A percentile compares a stretch with the other conserved stretches of the same genome.
Evolutionary conservation across 2,888 invertebrate genomes (phyloP).

Genomic region (Melikaiella ostensackeni): DNA sequence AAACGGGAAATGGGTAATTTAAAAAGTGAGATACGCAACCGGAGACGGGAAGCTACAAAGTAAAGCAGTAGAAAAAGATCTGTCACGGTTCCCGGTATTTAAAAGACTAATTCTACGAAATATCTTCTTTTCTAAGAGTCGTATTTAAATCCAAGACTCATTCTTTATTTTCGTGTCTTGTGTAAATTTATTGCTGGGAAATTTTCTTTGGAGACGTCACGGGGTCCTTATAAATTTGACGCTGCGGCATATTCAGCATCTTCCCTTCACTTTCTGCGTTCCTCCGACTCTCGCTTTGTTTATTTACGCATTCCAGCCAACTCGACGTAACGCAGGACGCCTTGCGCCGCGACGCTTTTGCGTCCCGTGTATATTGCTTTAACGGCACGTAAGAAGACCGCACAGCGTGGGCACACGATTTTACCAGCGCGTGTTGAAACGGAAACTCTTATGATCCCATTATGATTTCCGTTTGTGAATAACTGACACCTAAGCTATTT

Average conservation of each 20-base stretch:
- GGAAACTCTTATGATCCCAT: slow-evolving; percentile 27
- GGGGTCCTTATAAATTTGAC: slow-evolving; percentile 47
- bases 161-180: slow-evolving; percentile 18
- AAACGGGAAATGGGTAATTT: slow-evolving; percentile 38
- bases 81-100: slow-evolving; percentile 14
- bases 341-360: slow-evolving; percentile 73
- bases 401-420: slow-evolving; percentile 62
- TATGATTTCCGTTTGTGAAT: slow-evolving; percentile 43
- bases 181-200: slow-evolving; percentile 29
- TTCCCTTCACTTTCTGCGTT: slow-evolving; percentile 58
- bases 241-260: slow-evolving; percentile 53
- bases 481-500: slow-evolving; percentile 34
- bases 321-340: slow-evolving; percentile 74
- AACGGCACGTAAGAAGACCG: slow-evolving; percentile 65
- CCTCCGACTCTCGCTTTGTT: slow-evolving; percentile 63
- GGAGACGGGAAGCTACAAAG: slow-evolving; percentile 25
- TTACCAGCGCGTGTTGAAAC: slow-evolving; percentile 48
- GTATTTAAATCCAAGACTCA: slow-evolving; percentile 8
- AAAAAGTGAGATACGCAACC: slow-evolving; percentile 23
- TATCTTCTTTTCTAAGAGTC: slow-evolving; percentile 23
- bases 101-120: background rate
- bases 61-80: slow-evolving; percentile 16
- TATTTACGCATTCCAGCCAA: slow-evolving; percentile 74
- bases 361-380: slow-evolving; percentile 75
- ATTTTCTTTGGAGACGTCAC: slow-evolving; percentile 25